Evolutionary conservation across 2,113 vertebrate genomes (phyloP).

Genomic region (Nothobranchius furzeri): DNA sequence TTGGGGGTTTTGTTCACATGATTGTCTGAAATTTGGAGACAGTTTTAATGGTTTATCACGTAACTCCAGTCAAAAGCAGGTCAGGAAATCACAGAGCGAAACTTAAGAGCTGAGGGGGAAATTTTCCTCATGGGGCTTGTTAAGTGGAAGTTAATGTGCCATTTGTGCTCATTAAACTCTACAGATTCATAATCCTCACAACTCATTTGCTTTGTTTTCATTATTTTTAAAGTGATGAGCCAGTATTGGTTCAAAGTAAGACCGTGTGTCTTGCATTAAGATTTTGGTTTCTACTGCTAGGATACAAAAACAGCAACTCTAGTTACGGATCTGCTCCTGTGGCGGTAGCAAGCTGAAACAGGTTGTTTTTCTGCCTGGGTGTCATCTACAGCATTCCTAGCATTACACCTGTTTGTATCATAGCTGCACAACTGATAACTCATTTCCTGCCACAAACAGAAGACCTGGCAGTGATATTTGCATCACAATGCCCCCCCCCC

Average conservation of each 20-base stretch:
- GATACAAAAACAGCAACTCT: conserved; percentile 60
- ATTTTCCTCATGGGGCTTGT: conserved; percentile 67
- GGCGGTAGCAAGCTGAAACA: conserved; percentile 75
- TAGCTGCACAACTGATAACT: conserved; percentile 84
- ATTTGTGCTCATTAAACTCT: conserved; percentile 54
- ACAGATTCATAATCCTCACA: conserved; percentile 38
- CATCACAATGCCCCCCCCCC: conserved; percentile 81
- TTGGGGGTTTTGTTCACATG: conserved; percentile 15
- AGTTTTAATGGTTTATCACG: conserved; percentile 53
- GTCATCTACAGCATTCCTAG: conserved; percentile 79
- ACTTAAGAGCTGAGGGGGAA: conserved; percentile 29
- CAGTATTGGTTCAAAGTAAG: conserved; percentile 38
- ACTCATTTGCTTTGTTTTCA: conserved; percentile 27
- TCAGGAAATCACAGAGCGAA: conserved; percentile 61
- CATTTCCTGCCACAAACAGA: conserved; percentile 83
- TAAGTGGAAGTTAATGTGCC: conserved; percentile 64
- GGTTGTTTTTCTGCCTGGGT: conserved; percentile 64
- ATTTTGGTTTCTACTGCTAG: conserved; percentile 50
- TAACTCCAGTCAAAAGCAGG: conserved; percentile 55
- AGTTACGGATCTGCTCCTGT: conserved; percentile 47
- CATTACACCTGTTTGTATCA: conserved; percentile 87
- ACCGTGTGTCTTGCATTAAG: conserved; percentile 36
- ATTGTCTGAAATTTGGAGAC: conserved; percentile 36
- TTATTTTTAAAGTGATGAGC: conserved; percentile 39
- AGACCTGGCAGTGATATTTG: conserved; percentile 78